These are phyloP conservation scores for Amphipoea lucens DNA, from an alignment of 2,888 invertebrate genomes.

Conservation along the genomic window DNA sequence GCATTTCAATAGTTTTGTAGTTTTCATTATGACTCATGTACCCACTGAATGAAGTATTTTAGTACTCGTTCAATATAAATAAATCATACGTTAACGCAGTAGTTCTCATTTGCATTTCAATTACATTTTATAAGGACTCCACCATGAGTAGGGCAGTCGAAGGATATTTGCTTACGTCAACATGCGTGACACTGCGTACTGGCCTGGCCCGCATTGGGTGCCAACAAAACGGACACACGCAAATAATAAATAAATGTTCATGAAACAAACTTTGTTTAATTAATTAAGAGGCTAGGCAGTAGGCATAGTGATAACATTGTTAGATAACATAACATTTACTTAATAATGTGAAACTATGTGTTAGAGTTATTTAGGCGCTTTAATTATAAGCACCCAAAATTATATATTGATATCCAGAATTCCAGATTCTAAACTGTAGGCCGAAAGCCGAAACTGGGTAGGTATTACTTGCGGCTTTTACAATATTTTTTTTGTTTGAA, in stretches of 20 bases:
- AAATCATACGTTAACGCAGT: conserved; percentile 32
- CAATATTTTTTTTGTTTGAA: not conserved
- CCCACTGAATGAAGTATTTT: conserved; percentile 18
- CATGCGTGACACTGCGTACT: conserved; percentile 59
- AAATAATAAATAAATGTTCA: conserved; percentile 15
- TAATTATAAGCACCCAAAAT: not conserved
- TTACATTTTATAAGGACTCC: conserved; percentile 53
- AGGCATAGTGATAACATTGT: conserved; percentile 22
- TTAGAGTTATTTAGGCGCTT: not conserved
- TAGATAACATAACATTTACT: conserved; percentile 20
- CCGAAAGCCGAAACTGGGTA: not conserved
- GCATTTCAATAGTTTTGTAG: conserved; percentile 24
- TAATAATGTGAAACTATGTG: not conserved
- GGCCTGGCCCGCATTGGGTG: conserved; percentile 19
- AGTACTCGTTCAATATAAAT: conserved; percentile 22
- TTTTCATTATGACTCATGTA: conserved; percentile 22
- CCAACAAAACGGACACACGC: conserved; percentile 38
- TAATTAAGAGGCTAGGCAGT: conserved; percentile 27
- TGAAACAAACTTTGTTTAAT: conserved; percentile 28
- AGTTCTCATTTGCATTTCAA: conserved; percentile 55
- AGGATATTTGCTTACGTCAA: conserved; percentile 69
- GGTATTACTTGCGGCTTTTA: not conserved
- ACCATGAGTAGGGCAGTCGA: conserved; percentile 63
- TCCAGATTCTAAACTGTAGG: not conserved
- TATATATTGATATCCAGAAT: not conserved